A percentile compares a stretch with the other conserved stretches of the same genome.
Conservation (phyloP, 2,113 vertebrate genomes). For the Mandrillus leucophaeus region DNA sequence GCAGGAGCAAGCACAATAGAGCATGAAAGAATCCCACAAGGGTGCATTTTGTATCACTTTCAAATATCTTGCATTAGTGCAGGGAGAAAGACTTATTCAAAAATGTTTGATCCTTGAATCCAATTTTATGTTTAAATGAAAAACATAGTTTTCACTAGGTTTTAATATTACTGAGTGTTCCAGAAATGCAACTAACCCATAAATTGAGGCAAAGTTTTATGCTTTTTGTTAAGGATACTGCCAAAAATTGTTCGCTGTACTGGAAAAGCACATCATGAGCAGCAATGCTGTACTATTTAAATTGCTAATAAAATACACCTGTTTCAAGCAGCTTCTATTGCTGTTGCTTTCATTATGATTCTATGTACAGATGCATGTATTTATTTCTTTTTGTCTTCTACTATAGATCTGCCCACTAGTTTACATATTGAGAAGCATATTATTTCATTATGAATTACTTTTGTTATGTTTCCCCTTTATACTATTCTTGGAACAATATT, state of each 20-base stretch:
- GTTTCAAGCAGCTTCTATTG: background rate
- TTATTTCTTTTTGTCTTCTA: background rate
- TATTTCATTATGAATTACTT: slow-evolving; percentile 6
- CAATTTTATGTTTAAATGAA: background rate
- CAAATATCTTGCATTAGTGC: background rate
- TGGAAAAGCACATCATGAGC: background rate
- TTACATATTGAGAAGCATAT: slow-evolving; percentile 5
- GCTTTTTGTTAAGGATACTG: background rate
- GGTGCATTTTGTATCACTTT: background rate
- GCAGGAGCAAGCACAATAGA: background rate
- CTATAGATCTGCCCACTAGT: background rate
- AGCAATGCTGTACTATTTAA: background rate
- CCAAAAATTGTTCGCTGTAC: background rate
- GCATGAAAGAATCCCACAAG: background rate
- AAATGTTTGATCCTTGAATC: background rate
- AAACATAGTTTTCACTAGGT: background rate
- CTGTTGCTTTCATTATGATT: background rate
- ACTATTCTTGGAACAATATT: background rate
- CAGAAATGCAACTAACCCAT: background rate
- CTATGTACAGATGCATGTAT: background rate
- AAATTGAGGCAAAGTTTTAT: background rate
- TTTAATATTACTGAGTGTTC: background rate
- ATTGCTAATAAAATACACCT: slow-evolving; percentile 6
- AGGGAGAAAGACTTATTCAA: background rate
- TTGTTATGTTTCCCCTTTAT: background rate